Conservation (phyloP, 2,888 invertebrate species). For the Melinaea menophilus region DNA sequence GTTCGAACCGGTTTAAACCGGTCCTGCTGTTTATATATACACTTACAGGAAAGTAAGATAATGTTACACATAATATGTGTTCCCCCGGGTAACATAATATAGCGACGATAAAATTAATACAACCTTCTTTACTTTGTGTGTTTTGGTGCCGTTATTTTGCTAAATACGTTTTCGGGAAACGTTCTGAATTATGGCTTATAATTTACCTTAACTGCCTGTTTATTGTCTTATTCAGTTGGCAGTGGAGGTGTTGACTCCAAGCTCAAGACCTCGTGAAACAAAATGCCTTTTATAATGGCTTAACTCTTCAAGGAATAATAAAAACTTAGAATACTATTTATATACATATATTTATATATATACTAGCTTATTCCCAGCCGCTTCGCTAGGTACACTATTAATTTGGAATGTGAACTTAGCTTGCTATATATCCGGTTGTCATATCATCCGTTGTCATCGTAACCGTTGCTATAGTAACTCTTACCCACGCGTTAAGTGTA, state of each 20-base stretch:
- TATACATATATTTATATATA: no score
- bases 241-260: neutral
- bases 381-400: no score
- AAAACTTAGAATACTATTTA: no score
- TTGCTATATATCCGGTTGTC: no score
- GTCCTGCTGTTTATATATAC: neutral
- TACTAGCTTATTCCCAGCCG: no score
- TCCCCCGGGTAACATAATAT: constrained; percentile 28
- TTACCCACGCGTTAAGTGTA: no score
- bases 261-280: neutral
- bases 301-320: neutral
- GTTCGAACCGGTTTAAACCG: no score
- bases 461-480: no score
- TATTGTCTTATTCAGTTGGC: constrained; percentile 13
- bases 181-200: constrained; percentile 18
- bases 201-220: constrained; percentile 14
- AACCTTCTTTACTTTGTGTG: constrained; percentile 27
- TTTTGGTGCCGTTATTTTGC: constrained; percentile 21
- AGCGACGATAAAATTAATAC: constrained; percentile 34
- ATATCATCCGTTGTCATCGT: no score
- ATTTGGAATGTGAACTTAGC: no score
- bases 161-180: constrained; percentile 12
- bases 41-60: constrained; percentile 17
- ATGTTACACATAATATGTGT: constrained; percentile 23
- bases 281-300: constrained; percentile 1